These are phyloP conservation scores for Eumeta japonica DNA, from an alignment of 1,140 invertebrate genomes.

Conservation along the genomic window DNA sequence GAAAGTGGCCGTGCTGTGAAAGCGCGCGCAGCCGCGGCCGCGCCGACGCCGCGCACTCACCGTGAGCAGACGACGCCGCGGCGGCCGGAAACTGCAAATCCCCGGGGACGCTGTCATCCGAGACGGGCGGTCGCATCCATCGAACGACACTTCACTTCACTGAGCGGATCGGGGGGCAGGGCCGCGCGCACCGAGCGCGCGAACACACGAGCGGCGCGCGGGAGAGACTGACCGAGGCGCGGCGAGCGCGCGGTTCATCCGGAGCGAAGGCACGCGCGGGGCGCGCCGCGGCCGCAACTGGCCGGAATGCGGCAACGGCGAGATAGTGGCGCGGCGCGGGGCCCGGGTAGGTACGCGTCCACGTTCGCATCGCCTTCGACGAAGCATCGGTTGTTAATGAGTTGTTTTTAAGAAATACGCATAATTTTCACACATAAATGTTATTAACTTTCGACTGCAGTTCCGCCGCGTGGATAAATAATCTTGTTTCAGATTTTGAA, in stretches of 20 bases:
- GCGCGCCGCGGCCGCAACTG: conserved; percentile 40
- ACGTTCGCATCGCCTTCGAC: too few relatives aligned
- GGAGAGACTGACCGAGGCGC: conserved; percentile 36
- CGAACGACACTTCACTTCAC: conserved; percentile 42
- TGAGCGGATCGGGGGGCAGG: conserved; percentile 19
- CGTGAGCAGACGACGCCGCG: conserved; percentile 52
- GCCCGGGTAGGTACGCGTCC: conserved; percentile 15
- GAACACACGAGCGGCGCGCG: conserved; percentile 33
- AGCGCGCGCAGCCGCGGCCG: conserved; percentile 46
- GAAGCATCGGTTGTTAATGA: too few relatives aligned
- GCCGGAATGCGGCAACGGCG: conserved; percentile 50
- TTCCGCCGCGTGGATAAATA: too few relatives aligned
- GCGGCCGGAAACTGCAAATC: conserved; percentile 20
- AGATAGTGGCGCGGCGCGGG: conserved; percentile 39
- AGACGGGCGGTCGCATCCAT: conserved; percentile 47
- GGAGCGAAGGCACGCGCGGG: conserved; percentile 46
- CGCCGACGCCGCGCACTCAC: conserved; percentile 32
- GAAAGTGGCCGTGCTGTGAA: conserved; percentile 54
- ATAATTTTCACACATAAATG: too few relatives aligned
- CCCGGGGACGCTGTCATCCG: conserved; percentile 33
- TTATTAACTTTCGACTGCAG: too few relatives aligned
- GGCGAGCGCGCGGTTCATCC: conserved; percentile 46
- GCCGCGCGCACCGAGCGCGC: conserved; percentile 15
- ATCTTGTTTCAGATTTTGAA: too few relatives aligned
- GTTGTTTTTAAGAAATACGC: too few relatives aligned